Base-by-base conservation (phyloP, 1,140 invertebrate genomes). In the Hormaphis cornu region DNA sequence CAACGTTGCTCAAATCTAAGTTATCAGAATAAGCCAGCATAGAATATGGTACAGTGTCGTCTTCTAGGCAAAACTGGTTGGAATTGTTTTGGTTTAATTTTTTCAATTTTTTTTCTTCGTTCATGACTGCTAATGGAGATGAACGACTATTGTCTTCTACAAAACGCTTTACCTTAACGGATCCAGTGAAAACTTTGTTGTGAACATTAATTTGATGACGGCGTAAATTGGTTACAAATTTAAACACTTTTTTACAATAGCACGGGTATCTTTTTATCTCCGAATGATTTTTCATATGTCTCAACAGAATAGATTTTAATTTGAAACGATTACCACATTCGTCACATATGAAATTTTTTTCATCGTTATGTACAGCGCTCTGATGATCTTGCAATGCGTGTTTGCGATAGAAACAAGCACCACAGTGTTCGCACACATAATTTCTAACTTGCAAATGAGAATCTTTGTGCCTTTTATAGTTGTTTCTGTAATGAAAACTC, bases 341-440 rank as follows among this genome's bases (percentile, higher is more conserved):
- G 16, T 66, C 50, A 20, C 61, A 66, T 3, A 66, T 20, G 35
- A 66, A 66, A 66, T 48, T 66, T 5, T 66, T 66, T 66, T 66
- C 61, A 10, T 66, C 44, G 9, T 35, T 66, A n/a, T 66, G 61
- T 30, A 50, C 50, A 22, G 61, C 61, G 3, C 14, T 50, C 35
- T 24, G 61, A 1, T 66, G 61, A 35, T 66, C 61, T 46, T 22
- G 28, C 3, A 66, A 35, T 3, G 61, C 44, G 0, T 46, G 9
- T 33, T 66, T 66, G 1, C 42, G 61, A 66, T 66, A 66, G 35
- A 66, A 66, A 66, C 61, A 66, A 9, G 61, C 61, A 50, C 61
- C 61, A 48, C 61, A 66, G 12, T 46, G 18, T 66, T 66, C 61
- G 35, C 61, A 66, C 6, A 66, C 61, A 35, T 50, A 66, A 16